phyloP scores from a whole-genome alignment of 2,888 invertebrate species.

The Sialis lutaria region DNA sequence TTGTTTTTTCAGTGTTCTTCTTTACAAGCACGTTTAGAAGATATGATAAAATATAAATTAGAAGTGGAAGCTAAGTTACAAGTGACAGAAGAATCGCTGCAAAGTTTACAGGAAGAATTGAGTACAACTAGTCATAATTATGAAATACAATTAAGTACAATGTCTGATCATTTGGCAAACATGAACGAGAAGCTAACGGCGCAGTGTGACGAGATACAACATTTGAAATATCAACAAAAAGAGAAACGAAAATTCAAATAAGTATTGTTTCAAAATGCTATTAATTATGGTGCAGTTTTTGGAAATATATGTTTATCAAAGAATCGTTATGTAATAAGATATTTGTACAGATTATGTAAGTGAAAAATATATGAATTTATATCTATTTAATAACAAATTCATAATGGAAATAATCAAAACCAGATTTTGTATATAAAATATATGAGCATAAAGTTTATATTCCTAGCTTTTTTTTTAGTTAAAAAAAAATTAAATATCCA shows the following conservation, averaged over 20 bases:
- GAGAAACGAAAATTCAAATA: background rate
- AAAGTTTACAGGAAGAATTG: constrained; percentile 48
- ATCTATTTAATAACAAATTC: too few relatives aligned
- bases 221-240: constrained; percentile 36
- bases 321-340: too few relatives aligned
- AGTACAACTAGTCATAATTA: constrained; percentile 44
- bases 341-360: too few relatives aligned
- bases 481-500: too few relatives aligned
- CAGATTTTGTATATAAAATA: too few relatives aligned
- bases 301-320: too few relatives aligned
- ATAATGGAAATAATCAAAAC: too few relatives aligned
- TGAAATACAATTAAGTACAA: constrained; percentile 51
- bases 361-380: too few relatives aligned
- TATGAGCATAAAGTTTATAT: too few relatives aligned
- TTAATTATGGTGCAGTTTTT: too few relatives aligned
- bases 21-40: constrained; percentile 30
- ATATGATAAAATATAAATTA: constrained; percentile 28
- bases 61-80: constrained; percentile 34
- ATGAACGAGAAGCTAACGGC: constrained; percentile 71
- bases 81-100: constrained; percentile 25
- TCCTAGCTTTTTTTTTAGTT: too few relatives aligned
- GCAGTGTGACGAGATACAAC: constrained; percentile 65
- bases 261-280: background rate
- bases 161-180: constrained; percentile 61
- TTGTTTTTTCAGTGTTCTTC: constrained; percentile 16